Evolutionary conservation across 2,113 vertebrate species (phyloP).

Genomic region (Lamprotornis superbus): DNA sequence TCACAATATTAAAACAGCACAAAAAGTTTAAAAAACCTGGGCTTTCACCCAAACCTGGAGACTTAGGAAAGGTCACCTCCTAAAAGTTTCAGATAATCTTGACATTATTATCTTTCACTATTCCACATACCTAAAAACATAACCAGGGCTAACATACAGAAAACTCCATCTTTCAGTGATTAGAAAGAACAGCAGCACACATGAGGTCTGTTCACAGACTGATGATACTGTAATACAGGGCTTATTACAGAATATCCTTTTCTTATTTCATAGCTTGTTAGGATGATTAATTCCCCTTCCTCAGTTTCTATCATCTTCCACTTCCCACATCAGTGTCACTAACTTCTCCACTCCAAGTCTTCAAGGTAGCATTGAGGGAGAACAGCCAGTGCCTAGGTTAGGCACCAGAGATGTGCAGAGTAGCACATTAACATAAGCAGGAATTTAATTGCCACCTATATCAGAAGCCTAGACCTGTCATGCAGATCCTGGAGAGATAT

Average conservation of each 20-base stretch:
- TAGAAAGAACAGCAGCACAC: not conserved
- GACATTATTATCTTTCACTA: not conserved
- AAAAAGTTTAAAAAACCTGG: not conserved
- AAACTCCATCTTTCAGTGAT: not conserved
- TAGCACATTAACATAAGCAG: not conserved
- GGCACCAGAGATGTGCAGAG: not conserved
- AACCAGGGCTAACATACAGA: not conserved
- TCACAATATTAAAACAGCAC: not conserved
- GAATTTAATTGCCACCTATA: not conserved
- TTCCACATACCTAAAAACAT: not conserved
- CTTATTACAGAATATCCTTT: not conserved
- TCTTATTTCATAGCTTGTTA: not conserved
- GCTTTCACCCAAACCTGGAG: not conserved
- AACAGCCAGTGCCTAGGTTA: not conserved
- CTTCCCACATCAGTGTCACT: not conserved
- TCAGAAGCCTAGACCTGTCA: not conserved
- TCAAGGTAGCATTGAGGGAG: not conserved
- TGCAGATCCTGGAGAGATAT: not conserved
- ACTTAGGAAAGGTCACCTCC: not conserved
- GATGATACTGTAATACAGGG: not conserved
- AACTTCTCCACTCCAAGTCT: not conserved
- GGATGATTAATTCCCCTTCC: not conserved
- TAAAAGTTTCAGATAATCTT: not conserved
- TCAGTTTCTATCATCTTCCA: not conserved
- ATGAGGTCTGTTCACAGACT: not conserved